These are phyloP conservation scores for Varanus salvator DNA, from an alignment of 2,113 vertebrate genomes.

Conservation along the genomic window DNA sequence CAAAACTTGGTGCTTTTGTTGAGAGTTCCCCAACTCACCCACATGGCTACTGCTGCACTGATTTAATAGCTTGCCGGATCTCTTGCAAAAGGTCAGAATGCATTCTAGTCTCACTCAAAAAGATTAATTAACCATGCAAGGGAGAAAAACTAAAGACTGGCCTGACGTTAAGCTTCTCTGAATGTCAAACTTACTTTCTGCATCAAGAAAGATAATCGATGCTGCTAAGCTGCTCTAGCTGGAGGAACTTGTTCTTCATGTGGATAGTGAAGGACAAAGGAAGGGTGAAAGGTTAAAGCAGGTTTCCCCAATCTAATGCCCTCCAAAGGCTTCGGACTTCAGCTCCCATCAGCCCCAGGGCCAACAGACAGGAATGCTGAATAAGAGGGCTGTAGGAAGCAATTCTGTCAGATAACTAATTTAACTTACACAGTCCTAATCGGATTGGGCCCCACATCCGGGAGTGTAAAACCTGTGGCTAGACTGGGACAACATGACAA, in stretches of 20 bases:
- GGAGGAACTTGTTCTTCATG: neutral
- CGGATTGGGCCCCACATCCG: no score
- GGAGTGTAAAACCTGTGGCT: no score
- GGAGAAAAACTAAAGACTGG: conserved; percentile 14
- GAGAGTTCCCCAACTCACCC: neutral
- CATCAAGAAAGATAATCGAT: conserved; percentile 1
- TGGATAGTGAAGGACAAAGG: neutral
- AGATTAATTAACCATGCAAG: conserved; percentile 16
- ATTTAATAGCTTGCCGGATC: conserved; percentile 11
- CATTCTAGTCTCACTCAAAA: conserved; percentile 2
- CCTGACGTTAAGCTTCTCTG: conserved; percentile 17
- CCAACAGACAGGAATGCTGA: no score
- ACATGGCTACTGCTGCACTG: neutral
- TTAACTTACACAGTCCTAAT: neutral
- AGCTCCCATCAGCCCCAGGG: no score
- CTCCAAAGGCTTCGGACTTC: no score
- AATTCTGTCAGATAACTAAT: neutral
- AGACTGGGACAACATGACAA: no score
- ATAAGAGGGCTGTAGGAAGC: neutral
- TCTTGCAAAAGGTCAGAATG: neutral
- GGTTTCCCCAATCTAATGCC: no score
- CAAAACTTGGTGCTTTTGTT: neutral
- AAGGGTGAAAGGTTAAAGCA: neutral
- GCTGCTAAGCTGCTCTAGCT: neutral
- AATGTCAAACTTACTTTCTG: conserved; percentile 37